Evolutionary conservation across 2,113 vertebrate species (phyloP).

Genomic region (Etheostoma cragini): DNA sequence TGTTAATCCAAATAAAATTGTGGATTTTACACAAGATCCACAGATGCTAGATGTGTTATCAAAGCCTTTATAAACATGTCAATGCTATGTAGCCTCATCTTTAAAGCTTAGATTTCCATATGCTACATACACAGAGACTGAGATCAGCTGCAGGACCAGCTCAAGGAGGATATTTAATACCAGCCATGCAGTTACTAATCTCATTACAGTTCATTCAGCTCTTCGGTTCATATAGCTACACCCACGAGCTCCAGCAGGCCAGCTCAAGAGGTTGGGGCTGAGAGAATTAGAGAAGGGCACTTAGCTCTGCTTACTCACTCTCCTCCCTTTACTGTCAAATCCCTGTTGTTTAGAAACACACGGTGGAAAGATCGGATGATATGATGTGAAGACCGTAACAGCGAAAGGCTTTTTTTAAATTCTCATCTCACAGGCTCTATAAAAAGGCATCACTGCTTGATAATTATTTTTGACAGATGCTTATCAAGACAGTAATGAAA

Average conservation of each 20-base stretch:
- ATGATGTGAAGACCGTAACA: constrained; percentile 41
- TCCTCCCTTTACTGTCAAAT: constrained; percentile 54
- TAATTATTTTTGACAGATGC: constrained; percentile 18
- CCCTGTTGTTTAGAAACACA: constrained; percentile 48
- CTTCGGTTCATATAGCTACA: constrained; percentile 56
- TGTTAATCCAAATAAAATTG: neutral
- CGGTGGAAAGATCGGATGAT: constrained; percentile 64
- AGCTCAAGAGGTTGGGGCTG: constrained; percentile 66
- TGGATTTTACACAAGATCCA: constrained; percentile 9
- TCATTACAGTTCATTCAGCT: constrained; percentile 71
- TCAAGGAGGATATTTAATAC: constrained; percentile 60
- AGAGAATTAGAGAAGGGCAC: constrained; percentile 71
- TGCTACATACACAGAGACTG: constrained; percentile 22
- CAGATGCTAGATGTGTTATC: neutral
- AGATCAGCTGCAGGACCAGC: constrained; percentile 42
- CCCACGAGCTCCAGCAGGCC: constrained; percentile 58
- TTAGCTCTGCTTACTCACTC: constrained; percentile 68
- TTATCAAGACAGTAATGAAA: neutral
- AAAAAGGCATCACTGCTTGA: constrained; percentile 20
- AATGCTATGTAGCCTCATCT: constrained; percentile 9
- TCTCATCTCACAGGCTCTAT: constrained; percentile 43
- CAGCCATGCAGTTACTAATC: constrained; percentile 65
- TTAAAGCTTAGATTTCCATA: constrained; percentile 41
- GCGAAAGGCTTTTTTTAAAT: constrained; percentile 30
- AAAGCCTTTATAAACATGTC: constrained; percentile 6